phyloP scores from a whole-genome alignment of 2,888 invertebrate species.

The Phengaris arion region DNA sequence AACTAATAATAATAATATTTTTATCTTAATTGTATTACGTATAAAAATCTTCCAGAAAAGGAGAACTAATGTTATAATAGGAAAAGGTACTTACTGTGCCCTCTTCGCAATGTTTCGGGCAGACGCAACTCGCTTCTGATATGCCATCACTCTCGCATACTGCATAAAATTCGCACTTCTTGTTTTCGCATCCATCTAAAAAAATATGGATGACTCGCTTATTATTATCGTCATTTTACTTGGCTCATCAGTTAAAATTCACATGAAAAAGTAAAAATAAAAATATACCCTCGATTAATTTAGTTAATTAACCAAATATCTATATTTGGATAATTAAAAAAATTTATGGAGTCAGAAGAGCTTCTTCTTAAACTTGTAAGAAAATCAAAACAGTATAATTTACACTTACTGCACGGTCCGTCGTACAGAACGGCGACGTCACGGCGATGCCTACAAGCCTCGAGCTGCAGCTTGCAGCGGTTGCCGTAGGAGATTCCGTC shows the following conservation, averaged over 20 bases:
- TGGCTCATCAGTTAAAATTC: no score
- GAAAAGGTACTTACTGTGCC: slow-evolving; percentile 62
- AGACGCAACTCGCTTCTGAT: slow-evolving; percentile 81
- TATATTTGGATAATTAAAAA: no score
- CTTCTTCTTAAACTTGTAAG: no score
- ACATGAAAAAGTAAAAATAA: no score
- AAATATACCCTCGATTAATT: no score
- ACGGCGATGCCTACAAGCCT: slow-evolving; percentile 87
- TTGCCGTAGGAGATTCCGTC: slow-evolving; percentile 91
- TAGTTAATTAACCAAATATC: no score
- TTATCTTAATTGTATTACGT: no score
- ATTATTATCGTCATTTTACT: no score
- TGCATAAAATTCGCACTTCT: slow-evolving; percentile 88
- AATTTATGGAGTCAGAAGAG: no score
- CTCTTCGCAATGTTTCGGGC: slow-evolving; percentile 80
- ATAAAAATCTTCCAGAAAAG: no score
- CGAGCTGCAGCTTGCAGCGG: slow-evolving; percentile 88
- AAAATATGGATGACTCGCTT: slow-evolving; percentile 31
- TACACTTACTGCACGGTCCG: slow-evolving; percentile 90
- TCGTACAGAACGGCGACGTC: slow-evolving; percentile 88
- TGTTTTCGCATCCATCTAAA: slow-evolving; percentile 88
- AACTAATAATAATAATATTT: no score
- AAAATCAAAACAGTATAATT: not conserved
- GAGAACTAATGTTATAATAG: not conserved
- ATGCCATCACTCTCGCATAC: slow-evolving; percentile 84